phyloP scores from a whole-genome alignment of 1,140 invertebrate species.

The Brachionus paranguensis region DNA sequence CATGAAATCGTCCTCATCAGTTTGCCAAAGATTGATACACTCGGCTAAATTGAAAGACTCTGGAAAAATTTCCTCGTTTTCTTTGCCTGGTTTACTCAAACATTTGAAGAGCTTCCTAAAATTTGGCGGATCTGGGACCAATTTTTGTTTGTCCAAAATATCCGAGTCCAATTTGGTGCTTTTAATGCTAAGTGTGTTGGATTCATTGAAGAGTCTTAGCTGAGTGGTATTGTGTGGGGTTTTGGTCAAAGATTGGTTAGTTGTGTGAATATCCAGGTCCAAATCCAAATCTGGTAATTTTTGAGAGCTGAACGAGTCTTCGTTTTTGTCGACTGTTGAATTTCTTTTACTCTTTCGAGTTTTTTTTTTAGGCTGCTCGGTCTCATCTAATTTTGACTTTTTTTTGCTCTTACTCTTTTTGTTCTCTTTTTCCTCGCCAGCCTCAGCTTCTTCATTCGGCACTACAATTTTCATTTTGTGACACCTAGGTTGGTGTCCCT shows the following conservation, averaged over 20 bases:
- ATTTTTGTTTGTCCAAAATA: conserved; percentile 12
- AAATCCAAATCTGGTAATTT: not conserved
- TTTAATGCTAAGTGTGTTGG: not conserved
- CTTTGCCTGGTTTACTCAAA: conserved; percentile 3
- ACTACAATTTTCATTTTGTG: conserved; percentile 23
- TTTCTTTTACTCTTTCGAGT: not conserved
- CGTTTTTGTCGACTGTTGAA: not conserved
- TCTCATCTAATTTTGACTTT: conserved; percentile 1
- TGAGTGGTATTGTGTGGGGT: not conserved
- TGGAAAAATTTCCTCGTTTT: not conserved
- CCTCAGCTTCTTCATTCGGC: not conserved
- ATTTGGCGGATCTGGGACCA: not conserved
- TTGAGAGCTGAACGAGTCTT: not conserved
- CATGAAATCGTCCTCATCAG: conserved; percentile 8
- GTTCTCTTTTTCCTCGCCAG: not conserved
- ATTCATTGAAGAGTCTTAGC: not conserved
- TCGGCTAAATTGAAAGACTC: not conserved
- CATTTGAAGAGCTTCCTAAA: conserved; percentile 29
- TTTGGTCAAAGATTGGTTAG: not conserved
- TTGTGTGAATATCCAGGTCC: not conserved
- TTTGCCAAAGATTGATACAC: not conserved
- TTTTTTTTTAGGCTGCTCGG: conserved; percentile 10
- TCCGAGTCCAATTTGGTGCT: not conserved
- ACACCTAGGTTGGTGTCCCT: not conserved
- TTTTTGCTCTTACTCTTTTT: not conserved